Conservation (phyloP, 2,888 invertebrate genomes). For the Odontocolon sp. region DNA sequence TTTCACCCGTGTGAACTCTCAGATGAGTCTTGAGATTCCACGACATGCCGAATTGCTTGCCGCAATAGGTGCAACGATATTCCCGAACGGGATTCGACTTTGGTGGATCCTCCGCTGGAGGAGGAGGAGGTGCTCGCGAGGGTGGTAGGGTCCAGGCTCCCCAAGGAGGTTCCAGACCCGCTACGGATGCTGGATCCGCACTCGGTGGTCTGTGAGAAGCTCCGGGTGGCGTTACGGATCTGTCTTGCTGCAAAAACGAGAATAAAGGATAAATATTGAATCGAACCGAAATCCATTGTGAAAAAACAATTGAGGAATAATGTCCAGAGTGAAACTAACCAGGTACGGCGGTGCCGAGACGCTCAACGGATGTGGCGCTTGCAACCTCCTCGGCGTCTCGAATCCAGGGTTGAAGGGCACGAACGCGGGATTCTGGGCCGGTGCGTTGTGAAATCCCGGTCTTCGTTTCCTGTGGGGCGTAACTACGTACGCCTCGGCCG, state of each 20-base stretch:
- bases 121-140: constrained; percentile 84
- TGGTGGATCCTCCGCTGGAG: constrained; percentile 83
- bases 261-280: neutral
- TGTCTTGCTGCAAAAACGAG: constrained; percentile 72
- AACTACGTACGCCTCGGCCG: constrained; percentile 91
- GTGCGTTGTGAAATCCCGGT: constrained; percentile 93
- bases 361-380: constrained; percentile 86
- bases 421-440: constrained; percentile 93
- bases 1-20: constrained; percentile 93
- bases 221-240: constrained; percentile 78
- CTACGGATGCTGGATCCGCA: constrained; percentile 76
- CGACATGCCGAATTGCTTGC: constrained; percentile 95
- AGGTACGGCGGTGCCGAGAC: constrained; percentile 88
- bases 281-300: neutral
- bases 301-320: neutral
- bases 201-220: constrained; percentile 78
- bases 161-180: constrained; percentile 77
- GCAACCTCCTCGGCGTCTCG: constrained; percentile 82
- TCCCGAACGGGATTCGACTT: constrained; percentile 88
- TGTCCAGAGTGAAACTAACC: constrained; percentile 66
- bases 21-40: constrained; percentile 96
- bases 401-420: constrained; percentile 86
- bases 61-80: constrained; percentile 94
- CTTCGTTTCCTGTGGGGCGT: constrained; percentile 93
- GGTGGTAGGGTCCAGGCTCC: constrained; percentile 80